phyloP scores from a whole-genome alignment of 1,140 invertebrate species.

The Condylostylus longicornis region DNA sequence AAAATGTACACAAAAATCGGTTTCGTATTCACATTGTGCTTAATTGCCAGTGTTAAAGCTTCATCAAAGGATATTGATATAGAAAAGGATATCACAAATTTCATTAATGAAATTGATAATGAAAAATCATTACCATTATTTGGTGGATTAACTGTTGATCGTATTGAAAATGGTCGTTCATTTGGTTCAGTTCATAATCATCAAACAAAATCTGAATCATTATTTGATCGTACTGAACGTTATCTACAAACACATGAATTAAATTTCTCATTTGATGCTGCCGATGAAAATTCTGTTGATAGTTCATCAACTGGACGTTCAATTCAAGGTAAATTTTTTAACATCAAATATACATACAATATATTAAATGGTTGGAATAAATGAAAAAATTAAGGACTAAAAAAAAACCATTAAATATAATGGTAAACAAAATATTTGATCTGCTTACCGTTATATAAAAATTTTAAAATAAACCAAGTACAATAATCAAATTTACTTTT shows the following conservation, averaged over 20 bases:
- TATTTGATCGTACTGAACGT: slow-evolving; percentile 31
- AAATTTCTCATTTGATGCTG: slow-evolving; percentile 26
- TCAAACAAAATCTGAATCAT: slow-evolving; percentile 20
- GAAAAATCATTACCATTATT: slow-evolving; percentile 28
- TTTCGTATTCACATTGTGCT: slow-evolving; percentile 21
- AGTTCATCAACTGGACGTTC: slow-evolving; percentile 24
- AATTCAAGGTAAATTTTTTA: slow-evolving; percentile 23
- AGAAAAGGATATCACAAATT: slow-evolving; percentile 32
- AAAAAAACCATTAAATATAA: no score
- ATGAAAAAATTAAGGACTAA: no score
- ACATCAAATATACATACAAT: background rate
- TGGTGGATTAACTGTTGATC: slow-evolving; percentile 27
- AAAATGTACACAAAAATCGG: slow-evolving; percentile 31
- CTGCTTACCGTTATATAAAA: no score
- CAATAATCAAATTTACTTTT: no score
- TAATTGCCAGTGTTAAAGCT: slow-evolving; percentile 23
- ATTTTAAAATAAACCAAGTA: no score
- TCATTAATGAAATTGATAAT: slow-evolving; percentile 32
- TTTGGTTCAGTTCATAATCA: slow-evolving; percentile 17
- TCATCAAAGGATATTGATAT: slow-evolving; percentile 23
- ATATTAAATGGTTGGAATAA: no score
- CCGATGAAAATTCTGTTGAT: slow-evolving; percentile 21
- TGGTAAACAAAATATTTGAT: no score
- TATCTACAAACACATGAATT: slow-evolving; percentile 33
- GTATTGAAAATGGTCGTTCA: slow-evolving; percentile 20